Conservation (phyloP, 2,113 vertebrate species). For the Entomyzon cyanotis region DNA sequence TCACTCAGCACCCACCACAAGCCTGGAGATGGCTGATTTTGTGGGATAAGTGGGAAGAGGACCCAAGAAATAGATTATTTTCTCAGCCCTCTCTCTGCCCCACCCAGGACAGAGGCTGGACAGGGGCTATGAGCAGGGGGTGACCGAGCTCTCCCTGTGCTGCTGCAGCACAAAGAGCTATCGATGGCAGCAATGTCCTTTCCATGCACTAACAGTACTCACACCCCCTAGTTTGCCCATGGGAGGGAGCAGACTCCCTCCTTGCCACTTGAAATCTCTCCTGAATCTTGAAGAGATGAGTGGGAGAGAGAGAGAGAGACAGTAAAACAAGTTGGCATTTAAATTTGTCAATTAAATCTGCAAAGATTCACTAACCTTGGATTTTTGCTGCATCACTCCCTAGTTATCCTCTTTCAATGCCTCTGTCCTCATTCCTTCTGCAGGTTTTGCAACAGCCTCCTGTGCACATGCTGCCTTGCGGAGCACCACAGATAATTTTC, state of each 20-base stretch:
- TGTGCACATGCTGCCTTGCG: not conserved
- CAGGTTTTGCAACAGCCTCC: conserved; percentile 9
- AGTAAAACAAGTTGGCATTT: not conserved
- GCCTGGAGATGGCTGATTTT: not conserved
- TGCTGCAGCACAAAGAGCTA: not conserved
- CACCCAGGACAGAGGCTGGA: rapidly evolving
- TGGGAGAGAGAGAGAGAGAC: not conserved
- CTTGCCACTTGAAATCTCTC: not conserved
- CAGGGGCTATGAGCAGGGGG: not conserved
- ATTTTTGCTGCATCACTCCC: conserved; percentile 49
- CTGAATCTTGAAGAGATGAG: not conserved
- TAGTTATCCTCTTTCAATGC: not conserved
- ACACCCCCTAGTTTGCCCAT: not conserved
- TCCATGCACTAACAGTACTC: not conserved
- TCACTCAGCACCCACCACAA: not conserved
- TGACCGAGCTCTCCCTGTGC: not conserved
- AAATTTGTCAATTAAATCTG: conserved; percentile 27
- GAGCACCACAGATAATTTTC: conserved; percentile 26
- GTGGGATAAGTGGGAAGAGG: not conserved
- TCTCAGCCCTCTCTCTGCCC: not conserved
- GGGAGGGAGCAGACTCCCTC: not conserved
- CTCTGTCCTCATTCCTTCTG: not conserved
- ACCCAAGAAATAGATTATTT: not conserved
- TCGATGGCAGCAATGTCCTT: not conserved
- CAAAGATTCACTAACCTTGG: not conserved